Evolutionary conservation across 2,113 vertebrate species (phyloP).

Genomic region (Pygathrix nemaeus): DNA sequence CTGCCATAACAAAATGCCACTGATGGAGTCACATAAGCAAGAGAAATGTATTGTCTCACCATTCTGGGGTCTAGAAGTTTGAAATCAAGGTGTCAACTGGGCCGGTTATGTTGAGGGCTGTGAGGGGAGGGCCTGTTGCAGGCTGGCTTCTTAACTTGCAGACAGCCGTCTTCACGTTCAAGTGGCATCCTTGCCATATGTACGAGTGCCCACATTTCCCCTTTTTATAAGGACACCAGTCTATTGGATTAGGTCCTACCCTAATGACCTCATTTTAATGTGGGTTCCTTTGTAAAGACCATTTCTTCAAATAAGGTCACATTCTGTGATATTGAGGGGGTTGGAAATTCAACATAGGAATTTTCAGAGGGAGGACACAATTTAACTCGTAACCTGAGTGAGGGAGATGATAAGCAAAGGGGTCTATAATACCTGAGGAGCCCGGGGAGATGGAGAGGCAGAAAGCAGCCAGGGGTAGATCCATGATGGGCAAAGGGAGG

Average conservation of each 20-base stretch:
- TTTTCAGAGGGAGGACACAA: neutral
- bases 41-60: neutral
- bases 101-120: neutral
- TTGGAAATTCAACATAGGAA: neutral
- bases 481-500: neutral
- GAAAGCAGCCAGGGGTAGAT: neutral
- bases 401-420: neutral
- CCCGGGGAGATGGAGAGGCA: neutral
- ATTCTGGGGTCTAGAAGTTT: neutral
- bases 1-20: neutral
- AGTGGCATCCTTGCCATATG: fast-evolving
- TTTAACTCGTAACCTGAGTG: neutral
- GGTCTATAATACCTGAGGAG: fast-evolving
- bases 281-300: neutral
- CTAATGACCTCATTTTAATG: neutral
- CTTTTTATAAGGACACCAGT: neutral
- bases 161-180: neutral
- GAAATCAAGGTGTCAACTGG: neutral
- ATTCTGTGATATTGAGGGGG: neutral
- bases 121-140: neutral
- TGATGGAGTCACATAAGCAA: neutral
- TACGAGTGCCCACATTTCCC: neutral
- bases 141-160: neutral
- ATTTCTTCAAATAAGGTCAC: neutral
- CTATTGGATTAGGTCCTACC: neutral